Base-by-base conservation (phyloP, 2,113 vertebrate genomes). In the Argyrosomus japonicus region DNA sequence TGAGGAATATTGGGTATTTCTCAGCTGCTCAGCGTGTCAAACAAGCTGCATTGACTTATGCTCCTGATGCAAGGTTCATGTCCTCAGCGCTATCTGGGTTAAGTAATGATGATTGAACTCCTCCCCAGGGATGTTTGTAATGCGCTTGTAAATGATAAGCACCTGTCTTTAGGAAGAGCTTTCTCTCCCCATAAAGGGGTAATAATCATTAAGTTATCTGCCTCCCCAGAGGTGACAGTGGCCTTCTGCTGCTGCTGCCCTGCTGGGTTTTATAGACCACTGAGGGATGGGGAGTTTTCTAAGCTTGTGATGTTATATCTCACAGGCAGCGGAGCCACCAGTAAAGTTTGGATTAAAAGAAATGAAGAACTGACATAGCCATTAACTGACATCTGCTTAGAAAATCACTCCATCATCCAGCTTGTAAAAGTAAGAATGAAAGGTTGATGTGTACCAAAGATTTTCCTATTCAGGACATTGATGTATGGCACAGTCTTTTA, bases 71-170 rank as follows among this genome's bases (percentile, higher is more conserved):
- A 48, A 32, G 21, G 73, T 60, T n/a, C 43, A 6, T 43, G 29
- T 68, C 27, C 60, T 79, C 65, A 8, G 45, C 13, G 21, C 45
- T 53, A 13, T 77, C 75, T 10, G 51, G 54, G 51, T 82, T 73
- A 79, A 75, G 62, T 68, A 84, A 75, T 72, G 76, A 68, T 77
- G 63, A 82, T 67, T 85, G 36, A 76, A 81, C 29, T 50, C 62
- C 11, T 85, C 83, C 79, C 67, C 6, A 1, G 69, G 74, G 75
- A 79, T 75, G 78, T 81, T 79, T 79, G 75, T 86, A 76, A 88
- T 68, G 79, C 3, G 58, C 78, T 88, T 67, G 68, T 87, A 83
- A 86, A 89, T 81, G 81, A 88, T 88, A 83, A 87, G 81, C 78
- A 84, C 85, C 80, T 87, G 61, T 82, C 79, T 69, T 71, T 48